Conservation (phyloP, 2,888 invertebrate genomes). For the Lithophane leautieri region DNA sequence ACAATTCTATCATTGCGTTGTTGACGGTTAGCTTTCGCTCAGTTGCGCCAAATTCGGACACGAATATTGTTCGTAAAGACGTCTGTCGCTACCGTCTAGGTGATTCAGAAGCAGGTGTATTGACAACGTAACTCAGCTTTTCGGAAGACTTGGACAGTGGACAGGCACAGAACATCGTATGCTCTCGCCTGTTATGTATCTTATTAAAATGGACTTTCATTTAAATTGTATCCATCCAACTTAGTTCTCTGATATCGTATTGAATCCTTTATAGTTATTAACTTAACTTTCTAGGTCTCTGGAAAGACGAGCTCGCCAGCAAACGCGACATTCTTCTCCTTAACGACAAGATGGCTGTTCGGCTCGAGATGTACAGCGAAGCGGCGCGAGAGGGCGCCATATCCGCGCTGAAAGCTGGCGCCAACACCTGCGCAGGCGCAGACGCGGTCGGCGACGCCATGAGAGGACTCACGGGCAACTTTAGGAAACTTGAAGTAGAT, state of each 20-base stretch:
- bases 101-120: too few species aligned
- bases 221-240: neutral
- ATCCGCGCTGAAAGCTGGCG: conserved; percentile 92
- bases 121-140: too few species aligned
- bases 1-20: too few species aligned
- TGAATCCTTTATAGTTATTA: neutral
- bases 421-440: conserved; percentile 90
- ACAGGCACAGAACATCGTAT: too few species aligned
- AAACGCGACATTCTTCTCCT: conserved; percentile 91
- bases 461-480: conserved; percentile 94
- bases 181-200: neutral
- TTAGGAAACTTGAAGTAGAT: conserved; percentile 94
- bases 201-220: neutral
- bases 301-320: conserved; percentile 92
- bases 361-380: conserved; percentile 92
- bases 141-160: too few species aligned
- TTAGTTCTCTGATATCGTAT: neutral
- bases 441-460: conserved; percentile 92
- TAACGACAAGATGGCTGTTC: conserved; percentile 93
- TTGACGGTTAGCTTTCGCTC: too few species aligned
- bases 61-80: too few species aligned
- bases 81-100: too few species aligned
- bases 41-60: too few species aligned
- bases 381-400: conserved; percentile 94
- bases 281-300: conserved; percentile 88